These are phyloP conservation scores for Bombylius discolor DNA, from an alignment of 2,888 invertebrate species.

Conservation along the genomic window DNA sequence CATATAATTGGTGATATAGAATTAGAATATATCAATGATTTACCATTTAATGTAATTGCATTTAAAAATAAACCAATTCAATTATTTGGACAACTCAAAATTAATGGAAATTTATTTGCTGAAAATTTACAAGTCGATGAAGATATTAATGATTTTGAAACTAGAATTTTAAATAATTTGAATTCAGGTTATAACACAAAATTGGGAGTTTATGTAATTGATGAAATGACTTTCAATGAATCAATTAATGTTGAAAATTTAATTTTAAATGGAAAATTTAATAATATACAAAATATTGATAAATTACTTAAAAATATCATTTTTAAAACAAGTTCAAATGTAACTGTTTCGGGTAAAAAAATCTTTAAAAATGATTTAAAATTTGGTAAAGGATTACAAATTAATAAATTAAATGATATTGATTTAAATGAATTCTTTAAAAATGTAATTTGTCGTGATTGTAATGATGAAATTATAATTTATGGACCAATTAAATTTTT, in stretches of 20 bases:
- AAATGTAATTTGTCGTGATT: constrained; percentile 33
- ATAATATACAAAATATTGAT: constrained; percentile 20
- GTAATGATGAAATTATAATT: constrained; percentile 21
- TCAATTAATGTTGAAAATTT: constrained; percentile 19
- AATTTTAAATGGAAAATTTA: constrained; percentile 22
- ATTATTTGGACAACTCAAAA: constrained; percentile 21
- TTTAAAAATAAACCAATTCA: constrained; percentile 22
- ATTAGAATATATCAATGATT: constrained; percentile 31
- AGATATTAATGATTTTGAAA: constrained; percentile 16
- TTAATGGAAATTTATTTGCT: constrained; percentile 24
- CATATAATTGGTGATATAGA: constrained; percentile 25
- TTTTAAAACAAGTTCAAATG: constrained; percentile 21
- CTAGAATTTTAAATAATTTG: constrained; percentile 12
- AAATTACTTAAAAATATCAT: constrained; percentile 24
- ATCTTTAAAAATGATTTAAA: constrained; percentile 27
- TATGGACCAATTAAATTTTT: constrained; percentile 30
- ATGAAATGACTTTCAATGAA: constrained; percentile 18
- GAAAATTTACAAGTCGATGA: constrained; percentile 16
- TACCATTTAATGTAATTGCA: constrained; percentile 32
- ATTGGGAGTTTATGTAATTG: constrained; percentile 21
- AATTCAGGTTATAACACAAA: constrained; percentile 14
- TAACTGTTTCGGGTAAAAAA: constrained; percentile 22
- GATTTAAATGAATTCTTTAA: constrained; percentile 29
- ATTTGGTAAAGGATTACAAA: constrained; percentile 26
- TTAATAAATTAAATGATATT: constrained; percentile 27